phyloP scores from a whole-genome alignment of 2,113 vertebrate genomes.

The Poeciliopsis turrubarensis region DNA sequence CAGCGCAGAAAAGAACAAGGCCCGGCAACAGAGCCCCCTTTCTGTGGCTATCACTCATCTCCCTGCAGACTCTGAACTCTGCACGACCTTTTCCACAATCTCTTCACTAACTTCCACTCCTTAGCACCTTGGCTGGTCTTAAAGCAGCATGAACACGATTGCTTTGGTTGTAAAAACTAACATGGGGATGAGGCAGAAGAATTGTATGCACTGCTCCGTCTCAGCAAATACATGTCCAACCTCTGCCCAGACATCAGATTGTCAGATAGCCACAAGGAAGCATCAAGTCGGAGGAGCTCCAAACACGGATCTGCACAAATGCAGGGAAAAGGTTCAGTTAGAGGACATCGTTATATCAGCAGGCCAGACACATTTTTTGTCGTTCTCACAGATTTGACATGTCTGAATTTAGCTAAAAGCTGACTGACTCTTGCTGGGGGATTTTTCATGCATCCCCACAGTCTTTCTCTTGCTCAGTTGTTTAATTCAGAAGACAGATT shows the following conservation, averaged over 20 bases:
- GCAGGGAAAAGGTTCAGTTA: slow-evolving; percentile 53
- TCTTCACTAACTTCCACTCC: slow-evolving; percentile 81
- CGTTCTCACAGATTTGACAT: slow-evolving; percentile 78
- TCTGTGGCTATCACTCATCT: slow-evolving; percentile 90
- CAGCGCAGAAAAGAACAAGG: slow-evolving; percentile 87
- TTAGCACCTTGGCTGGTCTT: slow-evolving; percentile 77
- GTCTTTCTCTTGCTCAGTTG: slow-evolving; percentile 64
- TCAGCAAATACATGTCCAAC: slow-evolving; percentile 13
- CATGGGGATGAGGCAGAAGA: slow-evolving; percentile 9
- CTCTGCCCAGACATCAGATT: slow-evolving; percentile 54
- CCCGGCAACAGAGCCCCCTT: slow-evolving; percentile 86
- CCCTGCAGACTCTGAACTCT: slow-evolving; percentile 88
- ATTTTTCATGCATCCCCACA: slow-evolving; percentile 29
- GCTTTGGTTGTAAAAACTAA: background rate
- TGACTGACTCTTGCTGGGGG: slow-evolving; percentile 47
- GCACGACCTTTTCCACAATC: slow-evolving; percentile 86
- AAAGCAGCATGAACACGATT: slow-evolving; percentile 53
- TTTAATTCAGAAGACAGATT: slow-evolving; percentile 60
- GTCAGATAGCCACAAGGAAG: slow-evolving; percentile 49
- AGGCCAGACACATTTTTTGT: slow-evolving; percentile 79
- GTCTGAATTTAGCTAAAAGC: slow-evolving; percentile 74
- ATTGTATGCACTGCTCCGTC: slow-evolving; percentile 1
- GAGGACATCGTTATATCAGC: slow-evolving; percentile 78
- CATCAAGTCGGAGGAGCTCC: slow-evolving; percentile 31
- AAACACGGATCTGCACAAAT: slow-evolving; percentile 26